These are phyloP conservation scores for Coreius guichenoti DNA, from an alignment of 2,797 vertebrate species.

Conservation along the genomic window DNA sequence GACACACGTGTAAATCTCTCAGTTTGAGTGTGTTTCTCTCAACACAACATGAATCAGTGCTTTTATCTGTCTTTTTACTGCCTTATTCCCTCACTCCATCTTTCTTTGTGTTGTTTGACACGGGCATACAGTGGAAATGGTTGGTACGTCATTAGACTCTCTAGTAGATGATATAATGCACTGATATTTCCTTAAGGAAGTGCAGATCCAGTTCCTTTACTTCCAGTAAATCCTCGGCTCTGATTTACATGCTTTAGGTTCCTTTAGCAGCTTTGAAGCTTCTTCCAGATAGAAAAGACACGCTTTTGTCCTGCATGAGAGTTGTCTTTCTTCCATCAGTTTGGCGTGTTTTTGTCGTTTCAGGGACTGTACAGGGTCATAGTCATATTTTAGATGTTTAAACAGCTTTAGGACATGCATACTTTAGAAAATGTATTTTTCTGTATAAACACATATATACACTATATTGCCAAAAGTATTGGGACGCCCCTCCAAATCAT, in stretches of 20 bases:
- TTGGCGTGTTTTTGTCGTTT: not conserved
- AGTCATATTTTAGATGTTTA: slow-evolving; percentile 16
- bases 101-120: slow-evolving; percentile 9
- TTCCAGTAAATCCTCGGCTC: not conserved
- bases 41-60: not conserved
- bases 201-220: not conserved
- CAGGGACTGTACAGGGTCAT: slow-evolving; percentile 8
- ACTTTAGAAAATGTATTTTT: no score
- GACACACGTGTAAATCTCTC: slow-evolving; percentile 67
- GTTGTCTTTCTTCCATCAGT: slow-evolving; percentile 1
- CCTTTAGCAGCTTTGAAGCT: not conserved
- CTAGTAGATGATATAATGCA: not conserved
- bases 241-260: slow-evolving; percentile 1
- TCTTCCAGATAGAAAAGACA: not conserved
- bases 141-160: not conserved
- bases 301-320: not conserved
- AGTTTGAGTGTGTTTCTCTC: slow-evolving; percentile 26
- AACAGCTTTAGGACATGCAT: not conserved
- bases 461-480: no score
- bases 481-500: no score
- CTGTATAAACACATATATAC: no score
- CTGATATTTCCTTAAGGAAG: not conserved
- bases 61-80: not conserved
- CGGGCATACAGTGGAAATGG: not conserved
- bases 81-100: slow-evolving; percentile 8